Percentiles rank a stretch among this genome's conserved stretches.
phyloP scores from a whole-genome alignment of 2,888 invertebrate genomes.

The Meiosimyza platycephala region DNA sequence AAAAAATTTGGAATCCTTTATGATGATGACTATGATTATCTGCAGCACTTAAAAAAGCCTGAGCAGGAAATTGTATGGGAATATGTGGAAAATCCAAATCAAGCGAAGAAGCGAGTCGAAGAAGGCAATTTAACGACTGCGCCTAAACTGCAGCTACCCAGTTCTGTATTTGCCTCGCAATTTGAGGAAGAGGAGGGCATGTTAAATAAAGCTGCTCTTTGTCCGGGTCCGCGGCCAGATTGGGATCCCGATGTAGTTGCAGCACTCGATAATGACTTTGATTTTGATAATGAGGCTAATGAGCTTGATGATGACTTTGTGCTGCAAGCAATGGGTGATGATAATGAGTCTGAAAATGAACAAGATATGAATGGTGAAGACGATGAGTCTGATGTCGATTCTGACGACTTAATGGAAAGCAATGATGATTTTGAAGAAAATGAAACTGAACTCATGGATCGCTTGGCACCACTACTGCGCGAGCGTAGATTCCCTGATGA shows the following conservation, averaged over 20 bases:
- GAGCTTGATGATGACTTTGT: constrained; percentile 94
- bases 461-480: constrained; percentile 66
- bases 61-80: constrained; percentile 65
- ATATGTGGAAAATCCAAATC: constrained; percentile 64
- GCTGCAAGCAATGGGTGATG: constrained; percentile 72
- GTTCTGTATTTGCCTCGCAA: constrained; percentile 88
- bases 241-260: constrained; percentile 94
- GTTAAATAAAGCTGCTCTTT: constrained; percentile 65
- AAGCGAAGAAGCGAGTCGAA: constrained; percentile 53
- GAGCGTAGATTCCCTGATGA: constrained; percentile 71
- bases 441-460: constrained; percentile 67
- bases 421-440: constrained; percentile 67
- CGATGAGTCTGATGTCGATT: constrained; percentile 50
- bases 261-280: constrained; percentile 92
- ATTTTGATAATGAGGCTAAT: constrained; percentile 85
- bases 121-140: constrained; percentile 43
- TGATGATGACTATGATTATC: constrained; percentile 95
- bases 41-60: constrained; percentile 81
- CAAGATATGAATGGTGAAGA: constrained; percentile 46
- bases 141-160: constrained; percentile 75
- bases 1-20: constrained; percentile 90
- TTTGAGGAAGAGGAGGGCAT: constrained; percentile 85
- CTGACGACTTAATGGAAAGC: constrained; percentile 57
- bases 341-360: constrained; percentile 50
- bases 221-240: constrained; percentile 73